Evolutionary conservation across 1,140 invertebrate species (phyloP).

Genomic region (Bombus polaris): DNA sequence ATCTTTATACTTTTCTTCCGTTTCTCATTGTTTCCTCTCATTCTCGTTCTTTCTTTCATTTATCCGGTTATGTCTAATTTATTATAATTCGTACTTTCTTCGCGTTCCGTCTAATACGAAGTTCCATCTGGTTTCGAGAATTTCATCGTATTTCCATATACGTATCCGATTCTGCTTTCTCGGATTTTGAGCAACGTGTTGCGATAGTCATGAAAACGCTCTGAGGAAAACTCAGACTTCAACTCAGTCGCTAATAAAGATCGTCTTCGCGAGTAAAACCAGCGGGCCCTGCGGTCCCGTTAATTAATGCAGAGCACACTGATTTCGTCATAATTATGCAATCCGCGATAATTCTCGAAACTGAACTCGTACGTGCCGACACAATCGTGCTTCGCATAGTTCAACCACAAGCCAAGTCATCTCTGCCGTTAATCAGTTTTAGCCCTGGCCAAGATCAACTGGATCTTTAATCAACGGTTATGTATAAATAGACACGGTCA

Average conservation of each 20-base stretch:
- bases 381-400: constrained; percentile 20
- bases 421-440: constrained; percentile 22
- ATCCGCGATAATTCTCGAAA: constrained; percentile 30
- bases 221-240: neutral
- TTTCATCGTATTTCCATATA: neutral
- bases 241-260: neutral
- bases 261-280: neutral
- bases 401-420: neutral
- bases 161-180: neutral
- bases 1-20: neutral
- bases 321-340: constrained; percentile 34
- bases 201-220: neutral
- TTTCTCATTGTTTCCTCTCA: neutral
- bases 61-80: neutral
- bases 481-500: neutral
- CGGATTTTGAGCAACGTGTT: neutral
- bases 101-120: neutral
- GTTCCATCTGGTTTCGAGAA: neutral
- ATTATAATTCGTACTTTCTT: neutral
- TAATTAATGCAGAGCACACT: constrained; percentile 36
- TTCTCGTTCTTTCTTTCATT: neutral
- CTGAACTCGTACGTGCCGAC: constrained; percentile 14
- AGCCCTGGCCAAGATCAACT: neutral
- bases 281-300: neutral
- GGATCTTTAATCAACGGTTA: neutral